Percentiles rank a stretch among this genome's conserved stretches.
phyloP scores from a whole-genome alignment of 2,888 invertebrate genomes.

The Acanthoscelides obtectus region DNA sequence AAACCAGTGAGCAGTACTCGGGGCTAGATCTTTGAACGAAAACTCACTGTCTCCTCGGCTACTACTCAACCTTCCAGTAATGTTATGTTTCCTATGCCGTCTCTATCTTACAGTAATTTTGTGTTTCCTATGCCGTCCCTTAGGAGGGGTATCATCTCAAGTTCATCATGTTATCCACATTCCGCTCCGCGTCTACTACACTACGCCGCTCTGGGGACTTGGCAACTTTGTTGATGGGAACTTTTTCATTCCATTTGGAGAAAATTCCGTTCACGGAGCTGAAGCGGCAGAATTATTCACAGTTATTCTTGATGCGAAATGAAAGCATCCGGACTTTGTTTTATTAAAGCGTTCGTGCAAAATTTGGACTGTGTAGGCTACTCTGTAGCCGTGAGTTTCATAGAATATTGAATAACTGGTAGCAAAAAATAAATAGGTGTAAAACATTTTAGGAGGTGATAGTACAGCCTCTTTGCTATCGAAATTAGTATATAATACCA shows the following conservation, averaged over 20 bases:
- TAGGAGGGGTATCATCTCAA: neutral
- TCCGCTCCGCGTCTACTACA: neutral
- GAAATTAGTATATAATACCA: too few species aligned
- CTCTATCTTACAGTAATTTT: neutral
- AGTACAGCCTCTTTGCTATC: too few species aligned
- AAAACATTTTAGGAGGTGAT: too few species aligned
- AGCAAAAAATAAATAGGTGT: too few species aligned
- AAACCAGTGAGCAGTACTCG: too few species aligned
- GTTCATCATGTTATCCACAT: neutral
- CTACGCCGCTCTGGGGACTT: neutral
- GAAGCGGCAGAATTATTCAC: neutral
- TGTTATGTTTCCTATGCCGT: too few species aligned
- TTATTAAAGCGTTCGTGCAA: neutral
- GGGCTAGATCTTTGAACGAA: too few species aligned
- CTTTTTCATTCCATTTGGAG: neutral
- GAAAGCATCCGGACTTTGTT: neutral
- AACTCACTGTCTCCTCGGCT: too few species aligned
- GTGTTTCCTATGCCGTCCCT: neutral
- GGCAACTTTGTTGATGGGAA: neutral
- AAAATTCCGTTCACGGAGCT: neutral
- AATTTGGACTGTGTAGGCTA: neutral
- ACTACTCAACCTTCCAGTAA: too few species aligned
- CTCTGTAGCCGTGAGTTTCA: neutral
- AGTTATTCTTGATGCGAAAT: neutral
- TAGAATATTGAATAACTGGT: neutral